Base-by-base conservation (phyloP, 2,888 invertebrate species). In the Tridacna gigas region DNA sequence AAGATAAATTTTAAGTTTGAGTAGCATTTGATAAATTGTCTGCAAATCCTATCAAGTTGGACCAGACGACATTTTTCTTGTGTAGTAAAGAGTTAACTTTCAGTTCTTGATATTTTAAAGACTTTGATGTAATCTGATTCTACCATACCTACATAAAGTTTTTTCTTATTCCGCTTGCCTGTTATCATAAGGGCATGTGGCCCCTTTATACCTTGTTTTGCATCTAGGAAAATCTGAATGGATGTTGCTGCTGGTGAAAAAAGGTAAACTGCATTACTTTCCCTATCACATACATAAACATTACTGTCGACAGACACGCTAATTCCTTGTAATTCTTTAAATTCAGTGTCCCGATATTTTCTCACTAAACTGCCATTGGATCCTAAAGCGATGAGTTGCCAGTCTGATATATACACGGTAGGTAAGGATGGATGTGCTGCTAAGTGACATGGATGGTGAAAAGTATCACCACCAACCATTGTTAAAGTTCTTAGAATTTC, bases 401-500 rank as follows among this genome's bases (percentile, higher is more conserved):
- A 71, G 56, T 71, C 51, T 12, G 71, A 71, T 15, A 71, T 25
- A 26, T 71, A 71, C 0, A 71, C 51, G 18, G 28, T 71, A 2
- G 48, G 51, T 51, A 71, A 51, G 20, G 71, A 25, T 51, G 71
- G 71, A 51, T 71, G 71, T 22, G 51, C 15, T 11, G 71, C 51
- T 47, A 71, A 9, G 26, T 71, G 71, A 47, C 51, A 51, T 5
- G 71, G 71, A 26, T 71, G 48, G 12, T 71, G 71, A 51, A 71
- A 71, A 15, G 71, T 51, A 47, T 71, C 71, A 0, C 71, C 71
- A 4, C 71, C 71, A 18, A 71, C 13, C 48, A 22, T 71, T 71
- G 71, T 71, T 22, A 71, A 51, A 22, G 71, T 51, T 26, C 71
- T n/a, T 15, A 71, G 25, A 47, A 71, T n/a, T 51, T 71, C 71